Conservation (phyloP, 2,113 vertebrate genomes). For the Corythaeola cristata region DNA sequence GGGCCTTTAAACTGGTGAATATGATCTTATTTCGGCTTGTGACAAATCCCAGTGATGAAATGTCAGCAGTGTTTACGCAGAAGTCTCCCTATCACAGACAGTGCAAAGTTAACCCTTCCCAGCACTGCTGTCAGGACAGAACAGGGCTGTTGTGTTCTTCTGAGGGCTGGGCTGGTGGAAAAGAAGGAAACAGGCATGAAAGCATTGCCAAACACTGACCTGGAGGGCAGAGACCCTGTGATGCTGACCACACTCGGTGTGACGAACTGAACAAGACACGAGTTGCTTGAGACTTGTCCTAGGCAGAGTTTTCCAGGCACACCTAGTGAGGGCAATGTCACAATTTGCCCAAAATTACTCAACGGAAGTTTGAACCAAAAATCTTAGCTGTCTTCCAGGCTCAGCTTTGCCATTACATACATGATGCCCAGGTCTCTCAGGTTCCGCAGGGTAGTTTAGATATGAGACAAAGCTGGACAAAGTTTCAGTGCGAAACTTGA, state of each 20-base stretch:
- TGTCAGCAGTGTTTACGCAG: constrained; percentile 37
- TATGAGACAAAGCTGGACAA: background rate
- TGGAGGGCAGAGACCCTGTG: background rate
- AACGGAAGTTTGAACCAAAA: background rate
- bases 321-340: rapidly evolving
- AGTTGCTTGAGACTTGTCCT: background rate
- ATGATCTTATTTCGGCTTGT: constrained; percentile 21
- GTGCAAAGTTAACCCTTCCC: constrained; percentile 4
- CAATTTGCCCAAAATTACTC: background rate
- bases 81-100: background rate
- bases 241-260: background rate
- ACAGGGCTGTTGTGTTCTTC: background rate
- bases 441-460: background rate
- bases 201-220: background rate
- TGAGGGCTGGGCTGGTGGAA: background rate
- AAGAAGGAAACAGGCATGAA: background rate
- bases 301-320: background rate
- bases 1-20: constrained; percentile 18
- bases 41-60: constrained; percentile 48
- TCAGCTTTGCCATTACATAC: background rate
- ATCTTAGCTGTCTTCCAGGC: background rate
- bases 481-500: background rate
- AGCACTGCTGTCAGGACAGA: background rate
- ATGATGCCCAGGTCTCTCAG: background rate
- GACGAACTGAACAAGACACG: background rate